These are phyloP conservation scores for Branchellion lobata DNA, from an alignment of 2,888 invertebrate genomes.

Conservation along the genomic window DNA sequence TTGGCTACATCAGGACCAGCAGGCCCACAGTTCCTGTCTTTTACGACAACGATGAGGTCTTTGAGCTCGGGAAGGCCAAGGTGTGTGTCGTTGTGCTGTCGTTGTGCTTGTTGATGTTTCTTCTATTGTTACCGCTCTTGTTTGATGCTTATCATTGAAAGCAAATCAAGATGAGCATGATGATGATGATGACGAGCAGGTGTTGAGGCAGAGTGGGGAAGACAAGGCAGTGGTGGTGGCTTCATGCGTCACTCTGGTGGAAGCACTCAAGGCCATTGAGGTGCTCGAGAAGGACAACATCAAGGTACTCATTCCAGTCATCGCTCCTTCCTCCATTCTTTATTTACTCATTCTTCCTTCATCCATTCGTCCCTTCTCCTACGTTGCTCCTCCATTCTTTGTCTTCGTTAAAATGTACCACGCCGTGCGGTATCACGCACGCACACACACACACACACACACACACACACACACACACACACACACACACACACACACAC, in stretches of 20 bases:
- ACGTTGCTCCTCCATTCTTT: not conserved
- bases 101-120: too few relatives aligned
- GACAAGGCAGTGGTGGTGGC: conserved; percentile 87
- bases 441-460: too few relatives aligned
- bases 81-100: conserved; percentile 55
- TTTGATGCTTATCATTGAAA: too few relatives aligned
- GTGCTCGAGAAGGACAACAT: conserved; percentile 70
- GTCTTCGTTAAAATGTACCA: too few relatives aligned
- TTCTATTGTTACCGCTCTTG: too few relatives aligned
- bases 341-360: too few relatives aligned
- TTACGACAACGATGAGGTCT: conserved; percentile 79
- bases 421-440: too few relatives aligned
- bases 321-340: too few relatives aligned
- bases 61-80: conserved; percentile 71
- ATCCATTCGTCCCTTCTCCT: not conserved
- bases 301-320: conserved; percentile 66
- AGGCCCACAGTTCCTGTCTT: conserved; percentile 84
- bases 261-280: conserved; percentile 81
- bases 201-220: conserved; percentile 73
- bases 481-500: too few relatives aligned
- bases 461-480: too few relatives aligned
- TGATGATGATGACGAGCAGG: conserved; percentile 63
- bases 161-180: too few relatives aligned
- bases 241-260: conserved; percentile 88
- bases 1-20: conserved; percentile 93